Evolutionary conservation across 1,140 invertebrate species (phyloP), one percentile per base, ranked within the genome.

Genomic region (Drosophila dunni): DNA sequence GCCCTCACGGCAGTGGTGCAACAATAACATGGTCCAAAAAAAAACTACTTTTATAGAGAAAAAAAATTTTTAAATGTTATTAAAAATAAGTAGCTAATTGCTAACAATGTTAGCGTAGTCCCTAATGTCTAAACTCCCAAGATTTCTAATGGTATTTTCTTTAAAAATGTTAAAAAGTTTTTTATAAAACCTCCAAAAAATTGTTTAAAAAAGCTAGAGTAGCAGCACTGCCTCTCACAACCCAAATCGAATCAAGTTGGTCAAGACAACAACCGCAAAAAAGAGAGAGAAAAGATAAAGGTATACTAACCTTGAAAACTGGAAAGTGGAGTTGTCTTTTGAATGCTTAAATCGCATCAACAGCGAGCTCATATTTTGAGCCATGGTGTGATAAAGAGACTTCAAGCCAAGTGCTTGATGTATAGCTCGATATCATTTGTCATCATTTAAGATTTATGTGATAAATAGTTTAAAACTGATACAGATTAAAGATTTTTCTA

Each of bases 291-390:
- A 29, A 40, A 54, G 68, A 70, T 67, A 66, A 74, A 42, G 53
- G 60, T 65, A 66, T 36, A 54, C 20, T 48, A 75, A 79, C 82
- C 82, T 85, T 85, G 83, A 67, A 61, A 65, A 42, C 53, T 29
- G 33, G 44, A 54, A 53, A 51, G 44, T 57, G 40, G 24, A 50
- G 56, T 69, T 57, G 17, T 60, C 29, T 54, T 44, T 7, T 50
- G 57, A 24, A 50, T 36, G 34, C 45, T 38, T 42, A 17, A 64
- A 44, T 33, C 53, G n/a, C 54, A 40, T 11, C 34, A 33, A 54
- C 45, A 10, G 38, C 45, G 50, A 46, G 7, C 17, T 46, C 3
- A 46, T 3, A 20, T 20, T 9, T 46, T 20, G n/a, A 53, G 50
- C 50, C 34, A 53, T 53, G 29, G 8, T 34, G 50, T 15, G 50